Conservation (phyloP, 2,797 vertebrate species). For the Danio choprae region DNA sequence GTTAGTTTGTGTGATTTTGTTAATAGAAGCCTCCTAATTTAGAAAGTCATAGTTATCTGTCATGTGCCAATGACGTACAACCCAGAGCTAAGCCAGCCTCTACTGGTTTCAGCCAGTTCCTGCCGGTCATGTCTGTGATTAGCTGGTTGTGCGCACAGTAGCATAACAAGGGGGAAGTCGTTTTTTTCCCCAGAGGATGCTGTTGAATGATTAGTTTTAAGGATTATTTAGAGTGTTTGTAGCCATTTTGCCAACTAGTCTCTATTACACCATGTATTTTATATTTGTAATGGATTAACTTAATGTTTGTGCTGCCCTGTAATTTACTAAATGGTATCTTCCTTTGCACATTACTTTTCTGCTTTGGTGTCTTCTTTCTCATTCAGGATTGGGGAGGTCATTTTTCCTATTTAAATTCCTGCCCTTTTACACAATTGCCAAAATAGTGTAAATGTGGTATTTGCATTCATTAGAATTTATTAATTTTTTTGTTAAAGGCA, state of each 20-base stretch:
- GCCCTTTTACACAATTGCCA: too few relatives aligned
- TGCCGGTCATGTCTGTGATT: not conserved
- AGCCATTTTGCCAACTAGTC: not conserved
- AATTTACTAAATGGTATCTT: slow-evolving; percentile 7
- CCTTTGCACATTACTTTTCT: not conserved
- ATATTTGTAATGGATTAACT: not conserved
- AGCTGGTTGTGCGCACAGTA: slow-evolving; percentile 12
- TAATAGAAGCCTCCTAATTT: not conserved
- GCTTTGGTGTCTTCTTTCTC: not conserved
- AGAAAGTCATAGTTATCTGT: not conserved
- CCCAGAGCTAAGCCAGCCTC: slow-evolving; percentile 11
- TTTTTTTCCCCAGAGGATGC: not conserved
- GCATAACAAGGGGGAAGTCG: not conserved
- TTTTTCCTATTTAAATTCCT: too few relatives aligned
- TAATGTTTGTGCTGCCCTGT: not conserved
- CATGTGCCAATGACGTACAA: not conserved
- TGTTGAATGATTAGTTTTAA: not conserved
- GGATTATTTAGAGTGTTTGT: not conserved
- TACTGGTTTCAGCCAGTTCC: slow-evolving; percentile 33
- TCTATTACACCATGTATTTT: not conserved
- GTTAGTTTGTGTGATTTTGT: not conserved
- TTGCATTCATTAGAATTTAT: not conserved
- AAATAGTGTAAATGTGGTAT: not conserved
- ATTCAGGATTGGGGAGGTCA: not conserved
- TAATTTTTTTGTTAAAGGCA: not conserved